Evolutionary conservation across 23 tunicate species (phyloP), one percentile per base, ranked within the genome.

Genomic region (Ciona savignyi): DNA sequence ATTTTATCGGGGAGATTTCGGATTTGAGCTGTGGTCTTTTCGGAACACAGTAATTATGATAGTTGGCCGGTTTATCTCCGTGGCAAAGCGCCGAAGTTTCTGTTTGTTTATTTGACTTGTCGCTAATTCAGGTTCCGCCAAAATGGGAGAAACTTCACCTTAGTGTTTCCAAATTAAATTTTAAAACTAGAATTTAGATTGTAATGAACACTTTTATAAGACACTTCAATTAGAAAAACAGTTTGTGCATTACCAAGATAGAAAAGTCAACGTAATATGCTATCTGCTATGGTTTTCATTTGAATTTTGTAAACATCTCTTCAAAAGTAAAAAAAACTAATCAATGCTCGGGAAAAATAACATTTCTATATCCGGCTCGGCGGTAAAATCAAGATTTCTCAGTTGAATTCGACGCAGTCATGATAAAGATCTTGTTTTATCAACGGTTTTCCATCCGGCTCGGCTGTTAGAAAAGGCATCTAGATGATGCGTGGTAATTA

Each of bases 11-110:
- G 15, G 15, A 9, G 56, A 15, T 15, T 15, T 42, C 56, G 15
- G 56, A 42, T 42, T 42, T 42, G 15, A 42, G 56, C 56, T 42
- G 56, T 15, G 56, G 56, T 15, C 11, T 42, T 42, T 42, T 42
- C 56, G 56, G 56, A 42, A 42, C 56, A 42, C 56, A 42, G 56
- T 42, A 42, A 42, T 42, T 42, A 42, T 42, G 56, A 42, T 42
- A 42, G 56, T 42, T 15, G 56, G 15, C 56, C 56, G 56, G 56
- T 42, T 42, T 42, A 42, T 42, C 56, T 42, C 56, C 15, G 15
- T 15, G 15, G 56, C 56, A 42, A 42, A 42, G 56, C 56, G 15
- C 56, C 56, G 11, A 15, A 42, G 56, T 15, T 42, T n/a, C n/a
- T 15, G 56, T 42, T 42, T 42, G 56, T 42, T 42, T 42, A 42